These are phyloP conservation scores for Eupithecia inturbata DNA, from an alignment of 2,888 invertebrate genomes.

Conservation along the genomic window DNA sequence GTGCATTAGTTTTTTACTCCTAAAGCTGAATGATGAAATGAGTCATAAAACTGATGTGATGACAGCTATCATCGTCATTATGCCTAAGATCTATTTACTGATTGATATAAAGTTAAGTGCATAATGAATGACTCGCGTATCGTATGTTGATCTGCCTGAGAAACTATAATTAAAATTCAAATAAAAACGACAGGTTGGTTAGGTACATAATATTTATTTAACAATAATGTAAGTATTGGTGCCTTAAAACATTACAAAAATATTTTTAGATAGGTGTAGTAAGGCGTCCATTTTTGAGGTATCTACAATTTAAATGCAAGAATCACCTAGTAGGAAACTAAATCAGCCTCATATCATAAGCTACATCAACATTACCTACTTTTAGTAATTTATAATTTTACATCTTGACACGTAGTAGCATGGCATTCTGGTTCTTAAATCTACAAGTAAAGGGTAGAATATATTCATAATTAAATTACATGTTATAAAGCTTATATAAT, in stretches of 20 bases:
- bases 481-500: background rate
- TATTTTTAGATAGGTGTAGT: background rate
- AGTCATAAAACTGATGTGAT: background rate
- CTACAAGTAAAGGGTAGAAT: background rate
- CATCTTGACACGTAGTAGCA: background rate
- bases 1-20: background rate
- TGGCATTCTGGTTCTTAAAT: background rate
- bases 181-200: conserved; percentile 20
- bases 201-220: conserved; percentile 62
- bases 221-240: conserved; percentile 70
- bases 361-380: background rate
- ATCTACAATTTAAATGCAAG: conserved; percentile 26
- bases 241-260: conserved; percentile 48
- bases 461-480: background rate
- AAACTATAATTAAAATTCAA: background rate
- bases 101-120: background rate
- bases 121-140: background rate
- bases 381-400: background rate
- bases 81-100: background rate
- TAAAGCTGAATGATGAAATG: background rate
- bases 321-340: conserved; percentile 25
- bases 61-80: background rate
- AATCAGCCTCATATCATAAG: conserved; percentile 29
- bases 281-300: background rate
- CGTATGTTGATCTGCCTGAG: background rate